Conservation (phyloP, 2,888 invertebrate genomes). For the Eupelmus urozonus region DNA sequence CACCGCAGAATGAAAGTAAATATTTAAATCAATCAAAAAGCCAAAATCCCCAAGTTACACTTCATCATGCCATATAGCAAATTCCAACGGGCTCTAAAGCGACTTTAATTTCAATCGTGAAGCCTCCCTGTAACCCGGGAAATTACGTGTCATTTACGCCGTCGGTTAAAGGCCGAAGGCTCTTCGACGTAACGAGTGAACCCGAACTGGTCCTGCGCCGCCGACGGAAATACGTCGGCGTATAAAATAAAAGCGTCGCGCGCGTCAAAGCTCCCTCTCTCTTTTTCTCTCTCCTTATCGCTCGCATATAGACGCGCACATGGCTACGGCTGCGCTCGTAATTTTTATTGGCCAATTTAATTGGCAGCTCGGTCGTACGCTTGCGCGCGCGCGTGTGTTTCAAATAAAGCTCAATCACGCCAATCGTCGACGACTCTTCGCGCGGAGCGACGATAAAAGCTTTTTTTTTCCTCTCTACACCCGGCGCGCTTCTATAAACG, state of each 20-base stretch:
- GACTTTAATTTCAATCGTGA: no score
- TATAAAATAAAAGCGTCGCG: background rate
- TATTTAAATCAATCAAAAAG: no score
- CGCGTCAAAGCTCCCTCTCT: constrained; percentile 13
- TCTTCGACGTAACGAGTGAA: no score
- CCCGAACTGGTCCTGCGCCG: no score
- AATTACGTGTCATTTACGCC: background rate
- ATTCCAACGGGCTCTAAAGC: no score
- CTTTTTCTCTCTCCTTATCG: background rate
- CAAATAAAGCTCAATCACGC: constrained; percentile 72
- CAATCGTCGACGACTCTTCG: constrained; percentile 60
- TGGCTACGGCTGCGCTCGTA: constrained; percentile 52
- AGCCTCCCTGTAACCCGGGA: no score
- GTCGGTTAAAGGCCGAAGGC: no score
- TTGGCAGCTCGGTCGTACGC: constrained; percentile 67
- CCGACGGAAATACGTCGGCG: no score
- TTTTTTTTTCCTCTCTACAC: constrained; percentile 32
- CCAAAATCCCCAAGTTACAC: no score
- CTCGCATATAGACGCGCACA: background rate
- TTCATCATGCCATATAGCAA: no score
- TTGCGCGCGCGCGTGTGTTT: no score
- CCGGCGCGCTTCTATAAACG: constrained; percentile 23
- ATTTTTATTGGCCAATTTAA: constrained; percentile 64
- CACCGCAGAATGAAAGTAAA: no score
- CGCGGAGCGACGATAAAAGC: constrained; percentile 49